phyloP scores from a whole-genome alignment of 1,140 invertebrate species.

The Drosophila grimshawi region DNA sequence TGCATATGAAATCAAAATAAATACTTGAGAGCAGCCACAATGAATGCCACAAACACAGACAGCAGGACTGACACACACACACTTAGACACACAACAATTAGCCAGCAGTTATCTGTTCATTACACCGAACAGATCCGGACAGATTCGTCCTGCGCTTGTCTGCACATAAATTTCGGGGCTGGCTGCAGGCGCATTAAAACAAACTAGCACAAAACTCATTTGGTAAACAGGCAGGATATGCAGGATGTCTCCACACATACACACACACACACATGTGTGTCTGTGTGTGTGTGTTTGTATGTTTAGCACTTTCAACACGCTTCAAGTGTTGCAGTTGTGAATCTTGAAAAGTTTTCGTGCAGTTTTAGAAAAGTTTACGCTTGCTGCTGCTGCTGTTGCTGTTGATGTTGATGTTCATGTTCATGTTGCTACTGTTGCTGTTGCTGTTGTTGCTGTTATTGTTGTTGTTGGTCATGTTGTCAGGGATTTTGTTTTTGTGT shows the following conservation, averaged over 20 bases:
- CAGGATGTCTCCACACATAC: slow-evolving; percentile 40
- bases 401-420: slow-evolving; percentile 24
- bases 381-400: slow-evolving; percentile 14
- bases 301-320: slow-evolving; percentile 58
- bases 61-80: slow-evolving; percentile 1
- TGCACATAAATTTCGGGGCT: slow-evolving; percentile 45
- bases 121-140: slow-evolving; percentile 50
- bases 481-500: slow-evolving; percentile 49
- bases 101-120: slow-evolving; percentile 78
- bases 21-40: slow-evolving; percentile 9
- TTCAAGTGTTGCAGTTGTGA: slow-evolving; percentile 76
- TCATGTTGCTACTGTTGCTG: slow-evolving; percentile 7
- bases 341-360: slow-evolving; percentile 73
- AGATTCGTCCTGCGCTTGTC: slow-evolving; percentile 4
- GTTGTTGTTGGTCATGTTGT: slow-evolving; percentile 65
- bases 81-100: slow-evolving; percentile 56
- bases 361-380: slow-evolving; percentile 64
- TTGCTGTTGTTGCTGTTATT: slow-evolving; percentile 11
- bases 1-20: slow-evolving; percentile 18
- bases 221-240: slow-evolving; percentile 75
- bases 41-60: neutral
- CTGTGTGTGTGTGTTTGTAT: slow-evolving; percentile 18
- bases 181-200: slow-evolving; percentile 58
- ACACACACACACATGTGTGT: neutral
- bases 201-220: slow-evolving; percentile 79